A percentile compares a stretch with the other conserved stretches of the same genome.
These are phyloP conservation scores for Gallinago paraguaiae DNA, from an alignment of 2,113 vertebrate genomes.

Conservation along the genomic window DNA sequence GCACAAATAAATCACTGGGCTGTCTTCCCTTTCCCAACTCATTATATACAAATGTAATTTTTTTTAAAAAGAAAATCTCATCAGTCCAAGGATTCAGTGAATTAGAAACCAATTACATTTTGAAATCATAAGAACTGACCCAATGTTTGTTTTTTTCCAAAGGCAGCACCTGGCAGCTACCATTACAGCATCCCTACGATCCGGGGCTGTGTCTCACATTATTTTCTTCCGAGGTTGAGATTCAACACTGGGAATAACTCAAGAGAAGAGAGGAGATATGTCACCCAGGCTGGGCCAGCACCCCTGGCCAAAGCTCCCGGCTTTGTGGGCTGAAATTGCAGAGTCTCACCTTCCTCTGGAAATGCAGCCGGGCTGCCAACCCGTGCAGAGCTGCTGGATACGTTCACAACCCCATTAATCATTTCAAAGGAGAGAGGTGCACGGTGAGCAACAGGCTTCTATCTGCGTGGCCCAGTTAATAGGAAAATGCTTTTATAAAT, in stretches of 20 bases:
- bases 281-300: background rate
- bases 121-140: background rate
- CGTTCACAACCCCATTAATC: background rate
- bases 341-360: background rate
- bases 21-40: background rate
- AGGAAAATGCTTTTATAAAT: background rate
- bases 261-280: background rate
- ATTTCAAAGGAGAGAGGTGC: background rate
- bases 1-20: background rate
- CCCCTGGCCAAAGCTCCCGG: fast-evolving
- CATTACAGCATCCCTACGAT: background rate
- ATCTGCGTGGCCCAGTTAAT: background rate
- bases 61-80: background rate
- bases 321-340: background rate
- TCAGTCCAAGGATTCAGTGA: background rate
- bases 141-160: background rate
- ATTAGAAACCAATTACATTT: background rate
- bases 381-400: background rate
- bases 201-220: background rate
- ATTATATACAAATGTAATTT: background rate
- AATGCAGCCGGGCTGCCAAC: background rate
- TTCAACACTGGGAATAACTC: background rate
- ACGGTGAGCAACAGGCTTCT: background rate
- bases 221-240: background rate
- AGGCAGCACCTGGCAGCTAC: background rate